Percentiles rank a stretch among this genome's conserved stretches.
Evolutionary conservation across 37 sponge, comb jelly and placozoan species (phyloP).

Genomic region (Spongilla lacustris): DNA sequence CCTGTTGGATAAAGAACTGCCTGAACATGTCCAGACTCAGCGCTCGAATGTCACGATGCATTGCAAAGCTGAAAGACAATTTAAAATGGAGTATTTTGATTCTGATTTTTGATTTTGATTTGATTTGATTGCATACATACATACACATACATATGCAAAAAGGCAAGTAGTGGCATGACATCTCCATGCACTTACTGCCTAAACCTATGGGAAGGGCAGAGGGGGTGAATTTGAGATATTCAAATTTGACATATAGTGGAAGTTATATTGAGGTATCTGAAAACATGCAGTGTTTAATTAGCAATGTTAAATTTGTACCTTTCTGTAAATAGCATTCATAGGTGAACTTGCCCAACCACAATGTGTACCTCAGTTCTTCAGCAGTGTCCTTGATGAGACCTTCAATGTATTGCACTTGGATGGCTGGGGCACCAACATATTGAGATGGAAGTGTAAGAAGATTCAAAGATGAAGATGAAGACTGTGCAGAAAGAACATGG

Average conservation of each 20-base stretch:
- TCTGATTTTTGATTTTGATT: background rate
- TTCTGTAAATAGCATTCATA: no score
- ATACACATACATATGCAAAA: no score
- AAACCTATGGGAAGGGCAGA: no score
- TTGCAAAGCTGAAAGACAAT: background rate
- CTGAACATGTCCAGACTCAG: constrained; percentile 56
- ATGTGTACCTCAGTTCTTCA: constrained; percentile 51
- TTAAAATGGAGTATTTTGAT: background rate
- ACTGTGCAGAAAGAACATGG: background rate
- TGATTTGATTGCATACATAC: background rate
- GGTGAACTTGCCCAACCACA: no score
- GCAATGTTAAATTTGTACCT: no score
- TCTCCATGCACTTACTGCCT: no score
- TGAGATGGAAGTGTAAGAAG: background rate
- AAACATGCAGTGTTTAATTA: no score
- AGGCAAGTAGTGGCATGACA: no score
- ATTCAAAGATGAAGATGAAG: background rate
- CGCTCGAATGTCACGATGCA: constrained; percentile 55
- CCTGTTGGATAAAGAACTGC: constrained; percentile 51
- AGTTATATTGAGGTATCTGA: no score
- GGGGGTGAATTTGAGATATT: no score
- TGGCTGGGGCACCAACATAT: background rate
- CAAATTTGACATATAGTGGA: no score
- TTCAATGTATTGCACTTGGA: constrained; percentile 54
- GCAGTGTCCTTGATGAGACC: constrained; percentile 33